phyloP scores from a whole-genome alignment of 1,140 invertebrate genomes.

The Leptestheria dahalacensis region DNA sequence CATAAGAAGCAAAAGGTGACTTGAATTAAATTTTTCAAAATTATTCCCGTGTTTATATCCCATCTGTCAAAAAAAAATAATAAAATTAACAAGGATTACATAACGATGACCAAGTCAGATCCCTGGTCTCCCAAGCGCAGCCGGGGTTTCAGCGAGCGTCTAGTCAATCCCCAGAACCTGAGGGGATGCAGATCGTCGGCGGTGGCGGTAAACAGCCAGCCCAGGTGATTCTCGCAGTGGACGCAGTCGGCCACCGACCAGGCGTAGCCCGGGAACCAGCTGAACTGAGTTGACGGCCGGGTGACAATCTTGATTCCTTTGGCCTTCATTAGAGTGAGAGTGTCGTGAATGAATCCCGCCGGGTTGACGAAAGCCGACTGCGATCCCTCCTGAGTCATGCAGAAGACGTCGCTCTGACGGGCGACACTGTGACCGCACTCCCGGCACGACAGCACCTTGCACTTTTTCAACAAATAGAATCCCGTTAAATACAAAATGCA shows the following conservation, averaged over 20 bases:
- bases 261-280: slow-evolving; percentile 77
- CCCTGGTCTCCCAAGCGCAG: slow-evolving; percentile 20
- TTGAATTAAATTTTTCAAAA: no score
- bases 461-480: slow-evolving; percentile 29
- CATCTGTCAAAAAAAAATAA: no score
- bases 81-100: no score
- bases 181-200: slow-evolving; percentile 42
- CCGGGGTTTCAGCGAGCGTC: slow-evolving; percentile 28
- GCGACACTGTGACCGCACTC: slow-evolving; percentile 44
- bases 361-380: slow-evolving; percentile 70
- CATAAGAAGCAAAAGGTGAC: no score
- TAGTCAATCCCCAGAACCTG: slow-evolving; percentile 53
- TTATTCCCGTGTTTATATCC: no score
- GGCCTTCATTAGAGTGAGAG: slow-evolving; percentile 51
- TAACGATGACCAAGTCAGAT: no score
- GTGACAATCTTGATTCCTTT: slow-evolving; percentile 36
- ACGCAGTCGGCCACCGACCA: slow-evolving; percentile 60
- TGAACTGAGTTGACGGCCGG: slow-evolving; percentile 47
- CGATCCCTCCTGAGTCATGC: slow-evolving; percentile 64
- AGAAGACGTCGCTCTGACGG: slow-evolving; percentile 52
- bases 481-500: slow-evolving; percentile 14
- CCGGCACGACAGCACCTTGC: slow-evolving; percentile 45
- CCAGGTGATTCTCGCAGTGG: slow-evolving; percentile 49
- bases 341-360: slow-evolving; percentile 62
- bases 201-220: slow-evolving; percentile 58